Base-by-base conservation (phyloP, 2,797 vertebrate genomes). In the Macropodus opercularis region DNA sequence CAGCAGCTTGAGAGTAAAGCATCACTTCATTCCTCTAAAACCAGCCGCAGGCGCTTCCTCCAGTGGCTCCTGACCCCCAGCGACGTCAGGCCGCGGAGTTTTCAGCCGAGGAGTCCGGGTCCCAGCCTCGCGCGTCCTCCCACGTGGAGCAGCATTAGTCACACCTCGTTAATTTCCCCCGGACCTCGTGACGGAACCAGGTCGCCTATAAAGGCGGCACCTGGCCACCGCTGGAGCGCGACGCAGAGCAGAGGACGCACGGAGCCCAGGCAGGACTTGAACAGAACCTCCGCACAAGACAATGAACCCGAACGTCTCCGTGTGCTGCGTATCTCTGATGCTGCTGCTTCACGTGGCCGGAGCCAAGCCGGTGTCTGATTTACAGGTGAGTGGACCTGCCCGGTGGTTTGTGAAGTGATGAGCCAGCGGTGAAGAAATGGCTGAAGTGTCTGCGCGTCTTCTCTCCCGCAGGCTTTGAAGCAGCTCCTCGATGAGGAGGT, bases 401-500 rank as follows among this genome's bases (percentile, higher is more conserved):
- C n/a, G n/a, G n/a, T 14, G 7, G 6, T 15, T 17, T 18, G 1
- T 31, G 24, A 3, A 31, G 29, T 11, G 29, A 31, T 31, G 8
- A 11, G 29, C 4, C 39, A 40, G 9, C 11, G 23, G n/a, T n/a
- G 8, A 3, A 5, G 2, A 15, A 11, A 15, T 11, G 8, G 4
- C 9, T 9, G 4, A 17, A n/a, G 4, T 18, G 48, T n/a, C 7
- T 11, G 3, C 10, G 1, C 42, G 2, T 22, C 13, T 4, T 34
- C 24, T 21, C 8, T 13, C 21, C 17, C 9, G 2, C 72, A 93
- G 91, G 90, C 53, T 65, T 32, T 93, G 32, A 86, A 87, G 51
- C 86, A 86, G 71, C 75, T 92, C 1, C 18, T 92, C 3, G 87
- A 89, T 7, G 85, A 87, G 51, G 86, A 88, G 22, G 39, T 81